Conservation (phyloP, 2,113 vertebrate species). For the Alosa alosa region DNA sequence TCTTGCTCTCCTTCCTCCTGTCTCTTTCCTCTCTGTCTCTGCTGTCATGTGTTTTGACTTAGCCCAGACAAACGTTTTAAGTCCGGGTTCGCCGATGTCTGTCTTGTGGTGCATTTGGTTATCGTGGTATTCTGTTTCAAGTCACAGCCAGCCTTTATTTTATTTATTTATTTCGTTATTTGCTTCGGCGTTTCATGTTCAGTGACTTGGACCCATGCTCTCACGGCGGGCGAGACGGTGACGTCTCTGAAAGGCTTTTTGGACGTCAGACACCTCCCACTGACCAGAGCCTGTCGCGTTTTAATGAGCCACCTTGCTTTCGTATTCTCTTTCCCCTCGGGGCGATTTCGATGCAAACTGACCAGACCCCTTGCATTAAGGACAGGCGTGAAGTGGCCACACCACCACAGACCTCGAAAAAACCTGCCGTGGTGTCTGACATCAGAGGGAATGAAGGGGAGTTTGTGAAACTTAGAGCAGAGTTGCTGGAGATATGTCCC, state of each 20-base stretch:
- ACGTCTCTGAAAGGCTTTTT: background rate
- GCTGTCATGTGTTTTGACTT: background rate
- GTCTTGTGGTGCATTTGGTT: background rate
- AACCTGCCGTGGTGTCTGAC: background rate
- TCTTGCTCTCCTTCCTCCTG: background rate
- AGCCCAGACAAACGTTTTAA: constrained; percentile 10
- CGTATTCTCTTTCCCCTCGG: background rate
- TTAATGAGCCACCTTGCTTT: background rate
- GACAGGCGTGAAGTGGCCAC: background rate
- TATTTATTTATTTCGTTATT: background rate
- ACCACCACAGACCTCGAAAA: background rate
- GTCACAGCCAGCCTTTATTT: background rate
- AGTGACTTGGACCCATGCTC: background rate
- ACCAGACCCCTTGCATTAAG: background rate
- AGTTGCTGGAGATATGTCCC: background rate
- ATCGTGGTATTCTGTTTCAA: background rate
- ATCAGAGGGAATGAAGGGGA: background rate
- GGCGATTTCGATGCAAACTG: background rate
- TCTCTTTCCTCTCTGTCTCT: background rate
- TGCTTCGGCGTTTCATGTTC: background rate
- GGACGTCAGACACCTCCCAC: no score
- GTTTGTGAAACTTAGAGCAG: background rate
- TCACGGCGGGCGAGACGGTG: background rate
- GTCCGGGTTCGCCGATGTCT: background rate
- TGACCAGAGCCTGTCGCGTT: background rate